Base-by-base conservation (phyloP, 2,888 invertebrate species). In the Nomada hirtipes region DNA sequence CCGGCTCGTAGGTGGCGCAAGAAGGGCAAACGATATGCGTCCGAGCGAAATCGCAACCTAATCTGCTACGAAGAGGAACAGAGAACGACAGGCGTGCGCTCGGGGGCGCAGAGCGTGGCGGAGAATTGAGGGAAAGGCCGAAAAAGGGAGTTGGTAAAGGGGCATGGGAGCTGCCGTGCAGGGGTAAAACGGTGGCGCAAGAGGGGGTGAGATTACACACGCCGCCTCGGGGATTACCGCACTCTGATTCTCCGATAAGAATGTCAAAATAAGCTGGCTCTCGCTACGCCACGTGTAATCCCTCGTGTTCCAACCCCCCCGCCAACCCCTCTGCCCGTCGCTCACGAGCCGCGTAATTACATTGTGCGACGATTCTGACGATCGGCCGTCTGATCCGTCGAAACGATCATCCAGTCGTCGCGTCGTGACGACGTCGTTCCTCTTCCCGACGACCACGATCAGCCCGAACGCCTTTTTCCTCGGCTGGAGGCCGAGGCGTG, bases 171-270 rank as follows among this genome's bases (percentile, higher is more conserved):
- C 80, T 50, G 60, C 63, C 50, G 77, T 53, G 50, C 75, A 75
- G 70, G 73, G 76, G 77, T 72, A 72, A 75, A 86, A 82, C 47
- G 81, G 73, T 74, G 78, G 76, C 70, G 77, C 61, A 64, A 61
- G 79, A 85, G 86, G 82, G 89, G 88, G 88, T 83, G 90, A 92
- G 92, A 93, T 92, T 92, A 92, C 91, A 89, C 88, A 89, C 91
- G 89, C 91, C 90, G 91, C 91, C 91, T 91, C 89, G 89, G 92
- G 92, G 93, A 93, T 93, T 92, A 93, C 91, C 89, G 88, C 91
- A 91, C 92, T 92, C 91, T 90, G 92, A 93, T 92, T 92, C 91
- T 90, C 86, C 91, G 93, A 93, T 93, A 93, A 93, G 93, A 93
- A 93, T 93, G 92, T 93, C 92, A 92, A 92, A 93, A 93, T 93